phyloP scores from a whole-genome alignment of 2,888 invertebrate species.

The Chrysina gloriosa region DNA sequence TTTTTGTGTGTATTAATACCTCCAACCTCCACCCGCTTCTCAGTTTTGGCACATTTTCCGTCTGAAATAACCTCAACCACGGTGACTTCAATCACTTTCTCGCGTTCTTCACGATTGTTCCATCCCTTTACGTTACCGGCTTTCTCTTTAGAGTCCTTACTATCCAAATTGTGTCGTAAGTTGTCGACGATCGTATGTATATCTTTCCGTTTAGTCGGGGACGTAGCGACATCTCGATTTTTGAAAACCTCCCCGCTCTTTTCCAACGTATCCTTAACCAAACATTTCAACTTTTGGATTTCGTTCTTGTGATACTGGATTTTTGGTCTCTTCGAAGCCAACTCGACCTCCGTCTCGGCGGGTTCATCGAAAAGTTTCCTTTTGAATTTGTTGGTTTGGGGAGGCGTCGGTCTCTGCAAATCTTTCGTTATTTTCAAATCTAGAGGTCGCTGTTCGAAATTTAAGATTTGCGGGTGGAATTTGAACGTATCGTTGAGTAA shows the following conservation, averaged over 20 bases:
- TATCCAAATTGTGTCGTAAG: background rate
- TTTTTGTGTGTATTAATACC: background rate
- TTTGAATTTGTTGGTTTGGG: background rate
- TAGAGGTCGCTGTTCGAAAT: background rate
- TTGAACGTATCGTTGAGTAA: too few species aligned
- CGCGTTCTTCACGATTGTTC: background rate
- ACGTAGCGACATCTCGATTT: background rate
- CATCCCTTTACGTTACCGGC: background rate
- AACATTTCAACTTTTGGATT: slow-evolving; percentile 18
- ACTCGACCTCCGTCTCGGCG: too few species aligned
- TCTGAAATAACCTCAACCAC: slow-evolving; percentile 9
- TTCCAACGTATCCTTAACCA: slow-evolving; percentile 11
- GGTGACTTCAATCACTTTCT: slow-evolving; percentile 1
- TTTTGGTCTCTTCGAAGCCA: background rate
- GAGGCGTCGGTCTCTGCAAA: background rate
- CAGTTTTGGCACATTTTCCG: background rate
- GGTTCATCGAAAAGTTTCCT: background rate
- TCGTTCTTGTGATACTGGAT: background rate
- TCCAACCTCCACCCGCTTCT: background rate
- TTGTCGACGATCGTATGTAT: background rate
- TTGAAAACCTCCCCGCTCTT: background rate
- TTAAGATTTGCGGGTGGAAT: too few species aligned
- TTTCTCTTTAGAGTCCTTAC: background rate
- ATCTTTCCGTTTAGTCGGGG: slow-evolving; percentile 2
- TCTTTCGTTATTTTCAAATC: background rate